Conservation (phyloP, 2,888 invertebrate genomes). For the Idaea dimidiata region DNA sequence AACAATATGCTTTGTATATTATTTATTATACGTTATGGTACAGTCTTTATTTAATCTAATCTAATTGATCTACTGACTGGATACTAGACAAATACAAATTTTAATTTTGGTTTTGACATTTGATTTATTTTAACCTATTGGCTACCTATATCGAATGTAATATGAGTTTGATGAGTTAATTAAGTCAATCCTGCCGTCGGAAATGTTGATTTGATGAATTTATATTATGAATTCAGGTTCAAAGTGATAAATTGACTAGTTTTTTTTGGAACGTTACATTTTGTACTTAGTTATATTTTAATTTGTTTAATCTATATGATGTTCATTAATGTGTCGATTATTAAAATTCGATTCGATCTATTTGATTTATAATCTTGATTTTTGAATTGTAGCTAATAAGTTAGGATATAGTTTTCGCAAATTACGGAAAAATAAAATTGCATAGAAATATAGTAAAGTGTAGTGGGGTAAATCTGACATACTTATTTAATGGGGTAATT, state of each 20-base stretch:
- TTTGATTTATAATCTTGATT: neutral
- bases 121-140: neutral
- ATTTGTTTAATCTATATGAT: constrained; percentile 14
- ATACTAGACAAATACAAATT: too few species aligned
- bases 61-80: too few species aligned
- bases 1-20: too few species aligned
- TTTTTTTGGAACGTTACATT: constrained; percentile 41
- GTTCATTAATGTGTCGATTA: neutral
- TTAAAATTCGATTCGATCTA: constrained; percentile 3
- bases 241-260: constrained; percentile 34
- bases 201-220: constrained; percentile 39
- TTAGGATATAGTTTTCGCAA: too few species aligned
- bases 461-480: too few species aligned
- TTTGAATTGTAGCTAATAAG: neutral
- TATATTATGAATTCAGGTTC: constrained; percentile 24
- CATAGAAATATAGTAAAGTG: too few species aligned
- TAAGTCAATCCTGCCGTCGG: constrained; percentile 27
- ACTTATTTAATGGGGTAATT: too few species aligned
- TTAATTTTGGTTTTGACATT: neutral
- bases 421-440: too few species aligned
- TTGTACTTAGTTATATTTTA: constrained; percentile 13
- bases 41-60: too few species aligned
- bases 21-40: too few species aligned
- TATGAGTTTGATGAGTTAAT: constrained; percentile 16
- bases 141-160: neutral